phyloP scores from a whole-genome alignment of 1,140 invertebrate species.

The Idris sp. region DNA sequence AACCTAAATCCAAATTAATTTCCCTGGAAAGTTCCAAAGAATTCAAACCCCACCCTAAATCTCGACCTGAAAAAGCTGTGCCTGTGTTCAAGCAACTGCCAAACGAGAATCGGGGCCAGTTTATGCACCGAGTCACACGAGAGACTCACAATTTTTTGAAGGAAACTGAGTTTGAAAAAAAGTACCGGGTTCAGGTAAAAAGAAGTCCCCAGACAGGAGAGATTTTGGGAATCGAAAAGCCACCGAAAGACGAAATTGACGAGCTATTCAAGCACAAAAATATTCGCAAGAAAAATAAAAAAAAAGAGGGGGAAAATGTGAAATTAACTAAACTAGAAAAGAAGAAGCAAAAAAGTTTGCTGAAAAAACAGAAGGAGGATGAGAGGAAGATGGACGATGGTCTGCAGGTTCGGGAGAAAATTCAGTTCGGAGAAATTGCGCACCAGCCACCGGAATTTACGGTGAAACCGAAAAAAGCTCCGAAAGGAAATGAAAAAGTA shows the following conservation, averaged over 20 bases:
- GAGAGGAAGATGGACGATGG: slow-evolving; percentile 70
- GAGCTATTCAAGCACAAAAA: slow-evolving; percentile 72
- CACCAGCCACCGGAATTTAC: slow-evolving; percentile 82
- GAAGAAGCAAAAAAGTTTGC: slow-evolving; percentile 70
- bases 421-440: slow-evolving; percentile 84
- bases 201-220: slow-evolving; percentile 77
- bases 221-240: slow-evolving; percentile 76
- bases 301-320: slow-evolving; percentile 62
- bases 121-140: slow-evolving; percentile 76
- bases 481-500: slow-evolving; percentile 66
- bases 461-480: slow-evolving; percentile 76
- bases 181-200: slow-evolving; percentile 79
- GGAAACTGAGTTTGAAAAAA: slow-evolving; percentile 79
- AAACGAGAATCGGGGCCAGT: slow-evolving; percentile 75
- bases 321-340: slow-evolving; percentile 77
- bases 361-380: slow-evolving; percentile 75
- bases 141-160: slow-evolving; percentile 78
- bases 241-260: slow-evolving; percentile 76
- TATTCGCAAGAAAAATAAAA: slow-evolving; percentile 73
- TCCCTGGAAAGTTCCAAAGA: slow-evolving; percentile 54
- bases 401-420: slow-evolving; percentile 76
- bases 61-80: slow-evolving; percentile 74
- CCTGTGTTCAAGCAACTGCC: slow-evolving; percentile 77
- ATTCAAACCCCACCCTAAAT: slow-evolving; percentile 65
- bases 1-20: slow-evolving; percentile 70